phyloP scores from a whole-genome alignment of 2,797 vertebrate genomes.

The Scyliorhinus canicula region DNA sequence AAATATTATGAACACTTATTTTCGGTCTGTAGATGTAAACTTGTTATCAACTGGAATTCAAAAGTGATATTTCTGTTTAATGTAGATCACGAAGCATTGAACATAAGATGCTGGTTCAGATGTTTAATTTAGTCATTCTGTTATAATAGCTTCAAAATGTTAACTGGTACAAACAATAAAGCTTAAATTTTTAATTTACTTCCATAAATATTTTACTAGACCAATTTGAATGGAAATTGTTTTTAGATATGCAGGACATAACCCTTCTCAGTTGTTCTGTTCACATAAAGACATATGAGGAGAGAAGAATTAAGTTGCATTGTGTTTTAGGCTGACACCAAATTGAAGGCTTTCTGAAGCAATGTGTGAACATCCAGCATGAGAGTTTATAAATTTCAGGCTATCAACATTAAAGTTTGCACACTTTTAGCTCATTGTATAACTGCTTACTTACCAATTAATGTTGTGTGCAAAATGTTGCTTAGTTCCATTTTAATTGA shows the following conservation, averaged over 20 bases:
- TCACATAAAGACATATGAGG: neutral
- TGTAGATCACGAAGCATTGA: neutral
- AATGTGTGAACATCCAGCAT: neutral
- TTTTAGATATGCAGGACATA: neutral
- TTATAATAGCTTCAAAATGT: neutral
- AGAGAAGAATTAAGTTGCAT: neutral
- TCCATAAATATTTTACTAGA: neutral
- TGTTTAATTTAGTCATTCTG: neutral
- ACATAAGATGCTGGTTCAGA: neutral
- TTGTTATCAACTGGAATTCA: neutral
- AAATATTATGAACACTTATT: neutral
- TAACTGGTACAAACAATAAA: neutral
- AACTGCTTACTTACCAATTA: slow-evolving; percentile 62
- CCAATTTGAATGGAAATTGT: neutral
- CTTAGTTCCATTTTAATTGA: slow-evolving; percentile 57
- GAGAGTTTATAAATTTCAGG: neutral
- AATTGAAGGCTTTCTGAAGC: slow-evolving; percentile 7
- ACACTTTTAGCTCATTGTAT: slow-evolving; percentile 47
- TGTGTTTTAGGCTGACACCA: neutral
- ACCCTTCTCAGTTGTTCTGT: neutral
- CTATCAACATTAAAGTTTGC: slow-evolving; percentile 7
- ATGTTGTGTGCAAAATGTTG: slow-evolving; percentile 65
- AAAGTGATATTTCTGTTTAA: neutral
- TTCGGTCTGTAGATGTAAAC: neutral
- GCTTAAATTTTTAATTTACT: neutral